Conservation (phyloP, 2,797 vertebrate genomes). For the Enteromius radiatus region DNA sequence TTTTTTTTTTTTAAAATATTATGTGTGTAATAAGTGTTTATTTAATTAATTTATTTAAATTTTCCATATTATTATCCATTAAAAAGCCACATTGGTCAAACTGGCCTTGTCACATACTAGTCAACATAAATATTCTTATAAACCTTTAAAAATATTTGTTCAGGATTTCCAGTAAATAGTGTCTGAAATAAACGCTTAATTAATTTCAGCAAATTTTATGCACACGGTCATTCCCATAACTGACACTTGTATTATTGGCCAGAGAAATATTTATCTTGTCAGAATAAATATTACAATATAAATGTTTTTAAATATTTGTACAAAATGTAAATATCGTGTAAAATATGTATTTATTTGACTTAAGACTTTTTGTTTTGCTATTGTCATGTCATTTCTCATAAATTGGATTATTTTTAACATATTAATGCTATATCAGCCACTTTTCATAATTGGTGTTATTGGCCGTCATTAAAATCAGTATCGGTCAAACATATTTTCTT, state of each 20-base stretch:
- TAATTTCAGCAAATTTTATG: background rate
- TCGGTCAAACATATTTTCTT: background rate
- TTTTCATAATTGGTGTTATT: background rate
- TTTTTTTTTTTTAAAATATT: background rate
- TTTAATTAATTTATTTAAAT: conserved; percentile 1
- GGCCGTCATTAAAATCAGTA: background rate
- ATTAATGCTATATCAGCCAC: background rate
- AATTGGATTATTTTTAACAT: background rate
- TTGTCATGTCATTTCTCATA: background rate
- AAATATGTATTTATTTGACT: background rate
- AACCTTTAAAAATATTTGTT: background rate
- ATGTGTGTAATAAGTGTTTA: background rate
- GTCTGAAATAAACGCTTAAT: background rate
- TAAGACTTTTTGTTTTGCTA: background rate
- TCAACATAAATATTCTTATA: background rate
- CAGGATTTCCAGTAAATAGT: background rate
- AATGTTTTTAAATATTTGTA: background rate
- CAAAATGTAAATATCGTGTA: background rate
- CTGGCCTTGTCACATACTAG: background rate
- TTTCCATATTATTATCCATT: background rate
- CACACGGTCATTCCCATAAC: background rate
- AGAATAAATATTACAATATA: background rate
- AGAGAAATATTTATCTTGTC: background rate
- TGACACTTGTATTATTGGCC: background rate
- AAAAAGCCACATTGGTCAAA: background rate